Base-by-base conservation (phyloP, 1,140 invertebrate species). In the Drosophila ficusphila region DNA sequence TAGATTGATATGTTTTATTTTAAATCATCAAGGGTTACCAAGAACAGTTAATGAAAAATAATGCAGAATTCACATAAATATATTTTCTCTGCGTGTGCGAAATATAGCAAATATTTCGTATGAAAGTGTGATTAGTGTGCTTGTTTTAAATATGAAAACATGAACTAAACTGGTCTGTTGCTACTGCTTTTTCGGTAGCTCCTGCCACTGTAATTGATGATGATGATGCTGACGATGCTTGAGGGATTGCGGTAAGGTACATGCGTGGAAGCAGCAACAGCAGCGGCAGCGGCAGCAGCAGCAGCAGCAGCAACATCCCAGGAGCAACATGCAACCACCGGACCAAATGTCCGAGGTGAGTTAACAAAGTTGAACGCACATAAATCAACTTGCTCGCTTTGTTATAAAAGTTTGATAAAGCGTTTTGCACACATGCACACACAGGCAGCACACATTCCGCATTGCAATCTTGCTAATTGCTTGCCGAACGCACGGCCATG, bases 401-500 rank as follows among this genome's bases (percentile, higher is more conserved):
- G 82, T 86, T 86, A 88, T 81, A 86, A 88, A 86, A 86, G 61
- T 88, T 86, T 86, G 82, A 86, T 86, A 86, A 86, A 88, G 82
- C 77, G 82, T 82, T 88, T 86, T 86, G 71, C 79, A 86, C 71
- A 74, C 54, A 73, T 51, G 42, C 70, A 65, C 19, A 58, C 54
- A 54, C 39, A 41, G 46, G 44, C 25, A 73, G 60, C 62, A 61
- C 79, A 76, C 72, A 74, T 60, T 67, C 48, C 62, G 65, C 69
- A 79, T 76, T 89, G 82, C 83, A 88, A 88, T 89, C 83, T 88
- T 88, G 70, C 82, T 88, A 88, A 88, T 88, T 88, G 83, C 82
- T 65, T 82, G 75, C 58, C 56, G 70, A 86, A 86, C 62, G 73
- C 62, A 81, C 61, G 57, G 71, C 67, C 62, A 65, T 73, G 81